Base-by-base conservation (phyloP, 2,888 invertebrate genomes). In the Aleiodes leptofemur region DNA sequence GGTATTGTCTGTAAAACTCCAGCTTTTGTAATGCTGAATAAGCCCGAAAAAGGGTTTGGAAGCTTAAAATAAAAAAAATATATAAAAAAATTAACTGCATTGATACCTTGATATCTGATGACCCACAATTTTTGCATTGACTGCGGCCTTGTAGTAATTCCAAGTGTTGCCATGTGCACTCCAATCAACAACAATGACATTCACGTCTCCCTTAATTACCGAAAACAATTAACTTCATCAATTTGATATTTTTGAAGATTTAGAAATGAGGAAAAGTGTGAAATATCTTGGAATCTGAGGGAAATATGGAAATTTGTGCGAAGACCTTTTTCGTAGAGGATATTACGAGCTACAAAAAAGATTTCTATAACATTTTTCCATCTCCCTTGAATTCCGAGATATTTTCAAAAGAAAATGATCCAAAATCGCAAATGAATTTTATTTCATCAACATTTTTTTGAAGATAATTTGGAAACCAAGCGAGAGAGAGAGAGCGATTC, bases 141-240 rank as follows among this genome's bases (percentile, higher is more conserved):
- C 91, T 0, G 92, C 92, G 0, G 93, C 93, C 76, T 90, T 90
- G 89, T 91, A 92, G 78, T 94, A 94, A 84, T 93, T 93, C 89
- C 91, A 91, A 0, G 91, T 91, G 71, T 91, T 92, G 1, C 93
- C 92, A 8, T 93, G 93, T 0, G 90, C 90, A 61, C 93, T 92
- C 94, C 94, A 94, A 82, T 94, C 93, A 1, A 93, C 92, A 0
- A 92, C 89, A 31, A 94, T 91, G 0, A 94, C 91, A 80, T 94
- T 94, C 0, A 92, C 91, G 79, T 94, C 92, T 0, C 85, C 90
- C 93, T 94, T 7, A 43, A 43, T 43, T 43, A 9, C 11, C 34
- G 6, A 34, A 43, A 5, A 43, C 11, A 83, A 77, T 23, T 29
- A 59, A 59, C 0, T 43, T 43, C 23, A 51, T 34, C 6, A 69